Evolutionary conservation across 1,140 invertebrate species (phyloP).

Genomic region (Anastrepha obliqua): DNA sequence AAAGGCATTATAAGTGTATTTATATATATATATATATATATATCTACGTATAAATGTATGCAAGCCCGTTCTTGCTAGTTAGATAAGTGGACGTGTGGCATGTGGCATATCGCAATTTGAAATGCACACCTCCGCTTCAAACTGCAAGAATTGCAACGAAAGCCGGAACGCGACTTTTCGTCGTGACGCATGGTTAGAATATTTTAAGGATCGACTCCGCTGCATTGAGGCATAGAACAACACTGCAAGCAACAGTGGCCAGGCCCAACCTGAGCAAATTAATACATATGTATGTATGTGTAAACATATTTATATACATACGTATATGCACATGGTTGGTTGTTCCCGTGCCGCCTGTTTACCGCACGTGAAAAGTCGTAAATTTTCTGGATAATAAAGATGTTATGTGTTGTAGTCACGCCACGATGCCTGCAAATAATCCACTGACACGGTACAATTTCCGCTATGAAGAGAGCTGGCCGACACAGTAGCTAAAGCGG

Average conservation of each 20-base stretch:
- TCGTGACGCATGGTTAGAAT: conserved; percentile 32
- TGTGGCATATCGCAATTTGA: conserved; percentile 33
- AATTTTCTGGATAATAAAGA: conserved; percentile 25
- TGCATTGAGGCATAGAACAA: conserved; percentile 5
- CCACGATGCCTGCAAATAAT: conserved; percentile 22
- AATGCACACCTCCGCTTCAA: conserved; percentile 31
- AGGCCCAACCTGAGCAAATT: background rate
- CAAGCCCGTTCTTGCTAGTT: background rate
- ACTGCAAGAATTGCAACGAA: conserved; percentile 7
- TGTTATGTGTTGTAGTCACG: conserved; percentile 24
- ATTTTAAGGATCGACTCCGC: conserved; percentile 22
- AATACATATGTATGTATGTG: no score
- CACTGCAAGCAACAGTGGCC: background rate
- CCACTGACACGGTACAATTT: conserved; percentile 33
- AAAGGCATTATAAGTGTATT: background rate
- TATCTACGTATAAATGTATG: background rate
- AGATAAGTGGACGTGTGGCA: conserved; percentile 29
- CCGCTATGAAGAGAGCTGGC: background rate
- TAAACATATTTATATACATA: background rate
- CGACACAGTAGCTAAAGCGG: background rate
- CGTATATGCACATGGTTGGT: background rate
- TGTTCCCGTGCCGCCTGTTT: conserved; percentile 12
- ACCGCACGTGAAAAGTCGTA: conserved; percentile 18
- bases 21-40: background rate
- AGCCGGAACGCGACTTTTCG: conserved; percentile 25